Base-by-base conservation (phyloP, 2,888 invertebrate genomes). In the Epirrhoe alternata region DNA sequence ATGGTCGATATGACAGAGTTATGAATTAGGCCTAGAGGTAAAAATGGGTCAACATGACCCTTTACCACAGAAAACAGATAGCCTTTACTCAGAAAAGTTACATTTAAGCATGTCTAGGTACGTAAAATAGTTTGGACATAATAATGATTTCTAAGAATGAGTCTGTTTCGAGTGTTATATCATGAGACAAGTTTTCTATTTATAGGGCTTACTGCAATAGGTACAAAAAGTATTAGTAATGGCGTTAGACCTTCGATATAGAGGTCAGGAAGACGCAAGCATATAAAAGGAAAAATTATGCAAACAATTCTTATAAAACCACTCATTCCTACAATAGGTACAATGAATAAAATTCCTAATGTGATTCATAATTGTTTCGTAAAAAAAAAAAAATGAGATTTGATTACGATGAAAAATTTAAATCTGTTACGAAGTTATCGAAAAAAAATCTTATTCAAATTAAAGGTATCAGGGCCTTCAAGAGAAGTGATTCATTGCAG, bases 111-210 rank as follows among this genome's bases (percentile, higher is more conserved):
- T 38, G 10, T 7, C 42, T 14, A 6, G n/a, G n/a, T n/a, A 35
- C 30, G n/a, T n/a, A n/a, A 38, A 47, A 14, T 16, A 47, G 47
- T 14, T 42, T 10, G 33, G 5, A 42, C n/a, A 17, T 24, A 33
- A 61, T 16, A 53, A 33, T n/a, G 17, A 33, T 16, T 51, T 56
- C 56, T 42, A 31, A 38, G 56, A 62, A 56, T 50, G 35, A 49
- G 49, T 38, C 42, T 51, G 31, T 49, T 33, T 17, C 5, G 10
- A 35, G 6, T n/a, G 31, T 52, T 31, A 47, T 52, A 53, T 42
- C 38, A 42, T 63, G 63, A 63, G 45, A 57, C 63, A 38, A 53
- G 52, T 57, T 63, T 63, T 57, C 52, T 63, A 63, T 57, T 63
- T 63, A 58, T 63, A 63, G 35, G 52, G 33, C 35, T 47, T 57